These are phyloP conservation scores for Cavia porcellus DNA, from an alignment of 2,113 vertebrate species.

Conservation along the genomic window DNA sequence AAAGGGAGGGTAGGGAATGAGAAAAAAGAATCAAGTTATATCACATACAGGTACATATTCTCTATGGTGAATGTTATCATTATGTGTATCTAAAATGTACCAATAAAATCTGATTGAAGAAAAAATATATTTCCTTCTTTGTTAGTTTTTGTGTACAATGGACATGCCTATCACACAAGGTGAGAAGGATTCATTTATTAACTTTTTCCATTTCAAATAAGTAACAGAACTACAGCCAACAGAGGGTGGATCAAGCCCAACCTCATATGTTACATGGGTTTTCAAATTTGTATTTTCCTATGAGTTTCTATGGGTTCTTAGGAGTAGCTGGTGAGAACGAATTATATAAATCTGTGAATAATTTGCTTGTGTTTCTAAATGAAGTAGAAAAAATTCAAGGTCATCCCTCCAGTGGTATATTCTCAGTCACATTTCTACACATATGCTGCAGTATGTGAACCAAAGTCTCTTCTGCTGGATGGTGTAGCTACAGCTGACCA, in stretches of 20 bases:
- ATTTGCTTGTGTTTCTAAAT: conserved; percentile 25
- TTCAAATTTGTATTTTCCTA: background rate
- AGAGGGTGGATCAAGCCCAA: background rate
- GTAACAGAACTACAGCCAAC: background rate
- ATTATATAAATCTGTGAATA: background rate
- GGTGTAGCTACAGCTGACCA: background rate
- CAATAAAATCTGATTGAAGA: background rate
- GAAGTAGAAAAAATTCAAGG: background rate
- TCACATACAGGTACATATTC: background rate
- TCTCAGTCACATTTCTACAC: background rate
- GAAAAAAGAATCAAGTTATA: background rate
- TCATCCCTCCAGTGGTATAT: background rate
- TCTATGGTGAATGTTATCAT: background rate
- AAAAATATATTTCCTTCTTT: background rate
- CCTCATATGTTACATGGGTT: background rate
- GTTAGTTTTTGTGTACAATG: background rate
- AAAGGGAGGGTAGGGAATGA: background rate
- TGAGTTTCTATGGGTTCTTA: background rate
- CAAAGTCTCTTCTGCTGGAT: background rate
- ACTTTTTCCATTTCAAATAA: background rate
- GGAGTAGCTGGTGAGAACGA: background rate
- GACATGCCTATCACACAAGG: background rate
- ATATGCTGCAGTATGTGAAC: background rate
- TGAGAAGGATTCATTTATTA: background rate
- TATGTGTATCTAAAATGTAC: background rate